These are phyloP conservation scores for Sycophila sp. DNA, from an alignment of 1,140 invertebrate species.

Conservation along the genomic window DNA sequence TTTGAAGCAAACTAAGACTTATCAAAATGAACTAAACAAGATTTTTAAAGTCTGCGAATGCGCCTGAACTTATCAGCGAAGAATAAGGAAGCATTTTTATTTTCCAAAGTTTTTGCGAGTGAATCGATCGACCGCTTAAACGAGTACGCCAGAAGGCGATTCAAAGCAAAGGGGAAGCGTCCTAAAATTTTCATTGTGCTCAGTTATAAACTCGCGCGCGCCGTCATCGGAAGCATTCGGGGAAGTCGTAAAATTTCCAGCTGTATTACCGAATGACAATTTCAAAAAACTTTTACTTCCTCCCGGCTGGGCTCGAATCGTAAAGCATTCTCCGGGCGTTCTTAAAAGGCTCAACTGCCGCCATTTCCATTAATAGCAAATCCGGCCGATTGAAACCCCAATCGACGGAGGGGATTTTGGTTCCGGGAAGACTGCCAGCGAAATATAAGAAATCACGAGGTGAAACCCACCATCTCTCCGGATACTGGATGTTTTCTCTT, in stretches of 20 bases:
- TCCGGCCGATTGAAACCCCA: conserved; percentile 8
- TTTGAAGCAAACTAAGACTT: no score
- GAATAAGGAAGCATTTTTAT: no score
- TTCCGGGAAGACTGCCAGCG: conserved; percentile 12
- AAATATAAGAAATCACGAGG: conserved; percentile 17
- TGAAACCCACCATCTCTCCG: not conserved
- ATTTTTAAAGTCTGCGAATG: no score
- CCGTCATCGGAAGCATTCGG: not conserved
- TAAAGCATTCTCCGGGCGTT: not conserved
- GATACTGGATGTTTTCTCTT: not conserved
- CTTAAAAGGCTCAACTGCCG: conserved; percentile 1
- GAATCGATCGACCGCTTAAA: no score
- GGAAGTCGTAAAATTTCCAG: conserved; percentile 1
- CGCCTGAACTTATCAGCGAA: no score
- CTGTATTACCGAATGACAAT: not conserved
- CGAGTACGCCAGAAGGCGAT: no score
- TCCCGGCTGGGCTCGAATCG: not conserved
- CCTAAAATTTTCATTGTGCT: not conserved
- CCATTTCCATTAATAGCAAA: conserved; percentile 25
- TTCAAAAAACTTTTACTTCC: conserved; percentile 1
- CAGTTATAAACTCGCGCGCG: not conserved
- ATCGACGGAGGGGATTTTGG: conserved; percentile 10
- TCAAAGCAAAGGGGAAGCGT: not conserved
- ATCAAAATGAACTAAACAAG: no score
- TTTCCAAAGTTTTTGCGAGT: no score